These are phyloP conservation scores for Enteromius mattozi DNA, from an alignment of 2,797 vertebrate species.

Conservation along the genomic window DNA sequence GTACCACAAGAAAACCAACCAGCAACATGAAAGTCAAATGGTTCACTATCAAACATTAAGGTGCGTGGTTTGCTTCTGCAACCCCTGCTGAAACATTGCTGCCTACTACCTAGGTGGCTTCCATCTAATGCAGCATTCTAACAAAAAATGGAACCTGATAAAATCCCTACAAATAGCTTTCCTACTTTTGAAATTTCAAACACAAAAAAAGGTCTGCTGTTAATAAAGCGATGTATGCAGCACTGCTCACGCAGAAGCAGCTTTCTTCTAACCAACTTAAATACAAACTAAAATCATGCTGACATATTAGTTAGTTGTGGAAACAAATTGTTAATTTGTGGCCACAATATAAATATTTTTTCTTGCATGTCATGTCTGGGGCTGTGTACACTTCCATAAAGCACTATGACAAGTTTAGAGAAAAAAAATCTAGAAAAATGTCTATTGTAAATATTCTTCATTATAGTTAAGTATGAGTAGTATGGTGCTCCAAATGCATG, in stretches of 20 bases:
- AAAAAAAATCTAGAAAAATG: not conserved
- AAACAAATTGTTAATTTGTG: not conserved
- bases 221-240: not conserved
- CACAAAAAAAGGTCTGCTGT: not conserved
- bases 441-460: not conserved
- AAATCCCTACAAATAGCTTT: not conserved
- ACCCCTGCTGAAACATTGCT: not conserved
- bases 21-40: slow-evolving; percentile 1
- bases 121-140: slow-evolving; percentile 17
- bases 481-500: not conserved
- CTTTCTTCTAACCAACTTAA: not conserved
- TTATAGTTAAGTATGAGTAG: not conserved
- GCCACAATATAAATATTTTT: not conserved
- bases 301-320: not conserved
- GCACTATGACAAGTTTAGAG: not conserved
- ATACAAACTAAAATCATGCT: not conserved
- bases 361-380: not conserved
- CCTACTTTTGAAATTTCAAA: not conserved
- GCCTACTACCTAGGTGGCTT: not conserved
- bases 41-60: not conserved
- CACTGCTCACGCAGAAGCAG: not conserved
- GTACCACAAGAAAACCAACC: not conserved
- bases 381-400: not conserved
- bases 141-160: not conserved
- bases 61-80: not conserved